Percentiles rank a stretch among this genome's conserved stretches.
Evolutionary conservation across 2,113 vertebrate species (phyloP).

Genomic region (Merops nubicus): DNA sequence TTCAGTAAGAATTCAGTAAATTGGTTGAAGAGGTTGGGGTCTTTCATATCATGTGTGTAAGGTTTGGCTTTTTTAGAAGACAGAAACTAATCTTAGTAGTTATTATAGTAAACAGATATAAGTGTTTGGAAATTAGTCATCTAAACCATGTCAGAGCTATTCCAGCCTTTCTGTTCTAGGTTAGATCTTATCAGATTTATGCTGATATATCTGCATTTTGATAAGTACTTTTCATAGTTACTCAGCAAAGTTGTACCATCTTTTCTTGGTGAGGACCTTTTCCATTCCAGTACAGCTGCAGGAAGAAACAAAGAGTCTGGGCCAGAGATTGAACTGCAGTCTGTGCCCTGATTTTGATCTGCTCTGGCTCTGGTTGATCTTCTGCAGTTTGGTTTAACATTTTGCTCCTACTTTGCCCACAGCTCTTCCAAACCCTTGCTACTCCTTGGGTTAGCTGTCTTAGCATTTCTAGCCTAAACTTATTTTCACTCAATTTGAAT

Average conservation of each 20-base stretch:
- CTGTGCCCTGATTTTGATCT: background rate
- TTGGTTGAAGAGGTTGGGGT: background rate
- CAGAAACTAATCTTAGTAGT: background rate
- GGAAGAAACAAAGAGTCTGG: background rate
- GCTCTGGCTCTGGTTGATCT: background rate
- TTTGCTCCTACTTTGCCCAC: background rate
- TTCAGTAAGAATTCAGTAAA: background rate
- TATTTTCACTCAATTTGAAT: background rate
- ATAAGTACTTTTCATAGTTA: background rate
- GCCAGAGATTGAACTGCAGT: background rate
- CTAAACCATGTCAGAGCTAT: background rate
- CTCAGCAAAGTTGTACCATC: background rate
- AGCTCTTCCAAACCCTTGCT: background rate
- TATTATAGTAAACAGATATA: background rate
- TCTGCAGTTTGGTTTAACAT: background rate
- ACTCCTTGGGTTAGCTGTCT: background rate
- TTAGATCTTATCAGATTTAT: conserved; percentile 24
- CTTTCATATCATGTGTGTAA: background rate
- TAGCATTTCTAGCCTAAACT: background rate
- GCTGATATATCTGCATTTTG: background rate
- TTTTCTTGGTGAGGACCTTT: background rate
- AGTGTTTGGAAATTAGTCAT: conserved; percentile 45
- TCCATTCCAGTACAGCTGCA: background rate
- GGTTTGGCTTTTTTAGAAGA: background rate
- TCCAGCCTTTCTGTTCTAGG: conserved; percentile 18